A percentile compares a stretch with the other conserved stretches of the same genome.
Evolutionary conservation across 2,888 invertebrate genomes (phyloP).

Genomic region (Dicyrtomina minuta): DNA sequence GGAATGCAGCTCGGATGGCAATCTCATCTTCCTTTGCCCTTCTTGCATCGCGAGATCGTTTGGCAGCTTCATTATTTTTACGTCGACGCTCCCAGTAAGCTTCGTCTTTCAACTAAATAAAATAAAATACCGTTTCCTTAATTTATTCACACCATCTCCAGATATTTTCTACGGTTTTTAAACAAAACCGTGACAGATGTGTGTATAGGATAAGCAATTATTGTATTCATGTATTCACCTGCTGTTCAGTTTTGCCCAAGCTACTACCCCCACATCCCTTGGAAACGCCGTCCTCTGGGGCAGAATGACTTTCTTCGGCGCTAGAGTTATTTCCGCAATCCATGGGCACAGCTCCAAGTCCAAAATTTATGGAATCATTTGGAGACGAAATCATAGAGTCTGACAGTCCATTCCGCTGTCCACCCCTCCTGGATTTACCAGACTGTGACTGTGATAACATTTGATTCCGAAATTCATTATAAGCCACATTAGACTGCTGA

Average conservation of each 20-base stretch:
- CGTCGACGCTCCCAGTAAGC: constrained; percentile 83
- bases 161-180: no score
- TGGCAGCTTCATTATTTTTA: constrained; percentile 93
- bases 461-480: constrained; percentile 69
- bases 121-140: constrained; percentile 13
- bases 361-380: constrained; percentile 22
- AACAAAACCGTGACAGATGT: neutral
- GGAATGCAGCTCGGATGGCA: constrained; percentile 79
- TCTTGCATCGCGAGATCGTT: constrained; percentile 85
- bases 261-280: neutral
- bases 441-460: constrained; percentile 68
- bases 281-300: constrained; percentile 41
- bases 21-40: constrained; percentile 89
- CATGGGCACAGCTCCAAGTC: constrained; percentile 9
- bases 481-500: constrained; percentile 67
- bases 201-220: neutral
- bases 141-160: no score
- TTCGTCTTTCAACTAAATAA: constrained; percentile 66
- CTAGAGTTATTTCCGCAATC: constrained; percentile 33
- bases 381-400: constrained; percentile 18
- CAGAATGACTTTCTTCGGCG: constrained; percentile 48
- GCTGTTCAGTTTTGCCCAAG: constrained; percentile 48
- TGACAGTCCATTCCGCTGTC: constrained; percentile 15
- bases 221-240: no score
- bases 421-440: constrained; percentile 58